Base-by-base conservation (phyloP, 2,888 invertebrate species). In the Idaea biselata region DNA sequence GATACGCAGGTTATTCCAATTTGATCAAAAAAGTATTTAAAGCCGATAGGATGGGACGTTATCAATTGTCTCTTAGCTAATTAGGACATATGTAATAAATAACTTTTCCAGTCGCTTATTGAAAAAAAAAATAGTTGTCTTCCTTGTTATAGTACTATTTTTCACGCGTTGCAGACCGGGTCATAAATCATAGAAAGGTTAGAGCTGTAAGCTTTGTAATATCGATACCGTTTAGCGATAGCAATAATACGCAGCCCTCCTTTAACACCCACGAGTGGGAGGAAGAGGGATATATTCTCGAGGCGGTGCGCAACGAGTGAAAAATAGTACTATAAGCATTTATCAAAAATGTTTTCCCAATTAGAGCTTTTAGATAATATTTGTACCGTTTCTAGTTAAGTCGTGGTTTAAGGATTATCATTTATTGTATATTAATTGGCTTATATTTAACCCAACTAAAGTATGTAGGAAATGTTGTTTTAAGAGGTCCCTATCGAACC, bases 311-410 rank as follows among this genome's bases (percentile, higher is more conserved):
- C 25, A 25, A 1, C 25, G 25, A 25, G 25, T 25, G 25, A 25
- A 25, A 25, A 25, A 25, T 25, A 25, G 25, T 25, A 1, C 5
- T 25, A n/a, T n/a, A n/a, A 25, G 25, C 25, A 25, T 25, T 25
- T 25, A 25, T 25, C 25, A 25, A 32, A 32, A 32, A 55, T 55
- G 17, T 55, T 55, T 55, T n/a, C 5, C 16, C 6, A 55, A 55
- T 17, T 17, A 17, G 17, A 55, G 16, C 8, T 55, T 55, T 17
- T 55, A 16, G 55, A 55, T 17, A 16, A 77, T 74, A 74, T 71
- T 73, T 68, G 58, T 65, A 62, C 25, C 63, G 61, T 61, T 73
- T 68, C 72, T 68, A 70, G 61, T 63, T 11, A 16, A 16, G 17
- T 17, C 16, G 55, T 55, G 16, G 55, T 55, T 17, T 17, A 16